Conservation (phyloP, 2,797 vertebrate genomes). For the Limnodromus scolopaceus region DNA sequence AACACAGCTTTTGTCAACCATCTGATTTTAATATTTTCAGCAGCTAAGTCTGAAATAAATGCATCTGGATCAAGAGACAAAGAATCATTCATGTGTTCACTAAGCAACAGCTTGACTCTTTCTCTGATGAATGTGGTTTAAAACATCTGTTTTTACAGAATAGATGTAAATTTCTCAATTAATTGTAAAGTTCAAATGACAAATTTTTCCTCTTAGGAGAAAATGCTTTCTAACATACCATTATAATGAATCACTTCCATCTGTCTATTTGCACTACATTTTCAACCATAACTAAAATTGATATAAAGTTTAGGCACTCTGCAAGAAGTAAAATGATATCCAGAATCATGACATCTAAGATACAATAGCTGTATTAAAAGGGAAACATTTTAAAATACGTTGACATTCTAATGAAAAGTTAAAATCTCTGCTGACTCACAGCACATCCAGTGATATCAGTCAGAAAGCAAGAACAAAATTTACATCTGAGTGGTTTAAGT, state of each 20-base stretch:
- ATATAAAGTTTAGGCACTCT: background rate
- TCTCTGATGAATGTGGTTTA: background rate
- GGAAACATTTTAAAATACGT: background rate
- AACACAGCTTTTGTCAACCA: background rate
- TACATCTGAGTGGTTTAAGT: background rate
- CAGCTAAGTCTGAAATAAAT: background rate
- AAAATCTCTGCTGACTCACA: constrained; percentile 6
- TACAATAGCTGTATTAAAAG: background rate
- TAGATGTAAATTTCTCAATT: constrained; percentile 14
- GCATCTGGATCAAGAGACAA: background rate
- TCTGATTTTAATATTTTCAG: background rate
- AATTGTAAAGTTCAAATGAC: constrained; percentile 12
- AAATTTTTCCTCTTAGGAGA: constrained; percentile 4
- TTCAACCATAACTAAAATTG: background rate
- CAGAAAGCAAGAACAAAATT: background rate
- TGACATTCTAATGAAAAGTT: background rate
- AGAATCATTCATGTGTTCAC: background rate
- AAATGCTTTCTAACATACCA: constrained; percentile 17
- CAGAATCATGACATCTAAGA: background rate
- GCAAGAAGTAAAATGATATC: constrained; percentile 16
- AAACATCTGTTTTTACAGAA: constrained; percentile 20
- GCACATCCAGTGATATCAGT: background rate
- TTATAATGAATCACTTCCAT: constrained; percentile 34
- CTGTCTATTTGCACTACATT: constrained; percentile 23
- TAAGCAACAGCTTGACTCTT: background rate